phyloP scores from a whole-genome alignment of 2,797 vertebrate species.

The Tinamus major region DNA sequence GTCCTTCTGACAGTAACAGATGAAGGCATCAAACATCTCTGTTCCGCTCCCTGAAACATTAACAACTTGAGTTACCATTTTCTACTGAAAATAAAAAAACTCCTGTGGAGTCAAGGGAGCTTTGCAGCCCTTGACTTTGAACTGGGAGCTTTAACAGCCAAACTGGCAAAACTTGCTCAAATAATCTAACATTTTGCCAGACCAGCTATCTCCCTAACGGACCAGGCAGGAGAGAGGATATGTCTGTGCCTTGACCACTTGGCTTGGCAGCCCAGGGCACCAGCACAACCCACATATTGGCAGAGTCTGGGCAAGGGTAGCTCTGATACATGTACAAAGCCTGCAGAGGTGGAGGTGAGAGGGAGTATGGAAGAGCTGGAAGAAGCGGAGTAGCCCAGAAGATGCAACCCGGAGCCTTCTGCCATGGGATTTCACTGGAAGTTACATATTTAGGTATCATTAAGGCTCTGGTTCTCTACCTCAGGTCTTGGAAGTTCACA shows the following conservation, averaged over 20 bases:
- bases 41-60: conserved; percentile 80
- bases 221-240: not conserved
- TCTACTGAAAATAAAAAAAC: not conserved
- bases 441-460: not conserved
- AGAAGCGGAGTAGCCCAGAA: not conserved
- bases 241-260: not conserved
- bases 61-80: not conserved
- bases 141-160: not conserved
- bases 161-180: not conserved
- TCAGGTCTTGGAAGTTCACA: not conserved
- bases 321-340: not conserved
- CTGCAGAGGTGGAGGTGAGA: not conserved
- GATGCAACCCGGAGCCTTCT: not conserved
- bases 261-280: not conserved
- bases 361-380: not conserved
- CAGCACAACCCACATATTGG: not conserved
- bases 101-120: not conserved
- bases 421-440: not conserved
- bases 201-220: not conserved
- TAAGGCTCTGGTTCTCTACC: not conserved
- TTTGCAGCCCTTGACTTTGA: not conserved
- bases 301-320: not conserved
- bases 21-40: conserved; percentile 95
- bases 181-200: not conserved
- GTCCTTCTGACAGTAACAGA: conserved; percentile 95